Evolutionary conservation across 2,888 invertebrate species (phyloP), one percentile per base, ranked within the genome.

Genomic region (Lepidocyrtinus sp.): DNA sequence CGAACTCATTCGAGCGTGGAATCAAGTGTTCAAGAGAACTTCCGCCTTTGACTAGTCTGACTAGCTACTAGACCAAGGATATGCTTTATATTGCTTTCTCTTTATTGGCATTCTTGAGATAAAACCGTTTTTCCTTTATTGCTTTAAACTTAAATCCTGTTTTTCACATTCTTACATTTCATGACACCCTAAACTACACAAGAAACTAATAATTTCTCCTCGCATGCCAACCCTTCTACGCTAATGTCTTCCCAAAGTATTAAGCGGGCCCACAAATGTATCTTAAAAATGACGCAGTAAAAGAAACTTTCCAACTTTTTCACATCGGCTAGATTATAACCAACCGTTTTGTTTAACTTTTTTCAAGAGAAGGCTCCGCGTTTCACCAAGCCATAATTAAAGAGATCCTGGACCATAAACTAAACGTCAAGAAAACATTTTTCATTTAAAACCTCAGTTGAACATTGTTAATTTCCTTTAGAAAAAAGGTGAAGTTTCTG

Each of bases 91-190:
- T 36, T 7, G 36, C 5, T 12, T 36, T 36, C 5, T 5, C 5
- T 12, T 36, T 7, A 12, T 12, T 36, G 36, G 36, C 12, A 5
- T 36, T 5, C 36, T 7, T 12, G 5, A 36, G 36, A 36, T 36
- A 36, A 36, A 36, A 12, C 36, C 12, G 5, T 36, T 36, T 36
- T n/a, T 55, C n/a, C n/a, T n/a, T n/a, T 55, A 55, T 55, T 7
- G 17, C 55, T 55, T 55, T 55, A 55, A 55, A 55, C 55, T 55
- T 55, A 55, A 55, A 55, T 55, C 55, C 17, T n/a, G 2, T n/a
- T n/a, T 55, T 55, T 55, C 55, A 3, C 55, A 55, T 12, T 55
- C 17, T 55, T 3, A 9, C 55, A 55, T 55, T 36, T 7, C 36
- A 36, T 12, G 36, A 36, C 36, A 12, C 36, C 36, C 5, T 36